Evolutionary conservation across 2,888 invertebrate species (phyloP).

Genomic region (Sisyra terminalis): DNA sequence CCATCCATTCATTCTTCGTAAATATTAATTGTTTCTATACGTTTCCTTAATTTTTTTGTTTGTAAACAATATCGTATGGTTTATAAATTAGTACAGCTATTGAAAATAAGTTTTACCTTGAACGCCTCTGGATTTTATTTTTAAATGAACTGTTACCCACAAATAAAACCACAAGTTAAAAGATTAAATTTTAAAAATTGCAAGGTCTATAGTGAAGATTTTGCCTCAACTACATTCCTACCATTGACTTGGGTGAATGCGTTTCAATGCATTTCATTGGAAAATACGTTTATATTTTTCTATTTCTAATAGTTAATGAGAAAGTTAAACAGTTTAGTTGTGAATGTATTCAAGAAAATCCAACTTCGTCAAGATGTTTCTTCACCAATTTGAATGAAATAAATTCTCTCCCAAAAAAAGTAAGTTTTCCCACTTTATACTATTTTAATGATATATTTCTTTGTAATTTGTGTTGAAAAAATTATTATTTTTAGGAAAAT

Average conservation of each 20-base stretch:
- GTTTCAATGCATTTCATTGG: no score
- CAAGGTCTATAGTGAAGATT: no score
- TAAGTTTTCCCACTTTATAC: neutral
- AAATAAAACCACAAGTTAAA: no score
- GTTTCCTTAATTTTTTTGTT: neutral
- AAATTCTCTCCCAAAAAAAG: neutral
- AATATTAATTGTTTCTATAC: no score
- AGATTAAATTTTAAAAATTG: no score
- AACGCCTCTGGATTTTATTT: no score
- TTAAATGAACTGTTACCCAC: no score
- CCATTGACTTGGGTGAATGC: no score
- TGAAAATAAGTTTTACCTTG: no score
- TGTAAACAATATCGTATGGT: neutral
- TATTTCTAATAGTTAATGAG: neutral
- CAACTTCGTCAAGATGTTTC: neutral
- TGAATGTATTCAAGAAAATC: neutral
- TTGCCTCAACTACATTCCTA: no score
- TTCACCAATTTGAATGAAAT: neutral
- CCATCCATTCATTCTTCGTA: no score
- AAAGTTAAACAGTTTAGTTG: neutral
- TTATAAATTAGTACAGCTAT: neutral
- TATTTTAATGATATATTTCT: neutral
- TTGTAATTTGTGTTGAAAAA: neutral
- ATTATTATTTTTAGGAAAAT: constrained; percentile 10
- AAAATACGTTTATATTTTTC: neutral